Evolutionary conservation across 1,140 invertebrate genomes (phyloP).

Genomic region (Diorhabda carinulata): DNA sequence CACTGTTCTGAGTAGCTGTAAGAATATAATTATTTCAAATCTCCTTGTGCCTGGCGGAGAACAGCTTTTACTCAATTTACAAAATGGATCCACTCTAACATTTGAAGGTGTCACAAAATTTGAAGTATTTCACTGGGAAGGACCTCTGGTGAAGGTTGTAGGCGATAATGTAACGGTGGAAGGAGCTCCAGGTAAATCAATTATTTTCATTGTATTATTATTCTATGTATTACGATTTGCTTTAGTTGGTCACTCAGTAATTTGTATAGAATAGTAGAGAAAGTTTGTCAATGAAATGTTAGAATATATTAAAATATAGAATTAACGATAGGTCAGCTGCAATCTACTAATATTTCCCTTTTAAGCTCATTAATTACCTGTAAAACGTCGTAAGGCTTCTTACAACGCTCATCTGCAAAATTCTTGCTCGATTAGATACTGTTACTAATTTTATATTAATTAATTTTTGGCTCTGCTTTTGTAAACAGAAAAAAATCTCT

Average conservation of each 20-base stretch:
- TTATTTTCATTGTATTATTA: too few relatives aligned
- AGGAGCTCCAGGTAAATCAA: constrained; percentile 11
- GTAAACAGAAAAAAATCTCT: too few relatives aligned
- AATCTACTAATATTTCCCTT: too few relatives aligned
- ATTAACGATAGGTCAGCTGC: too few relatives aligned
- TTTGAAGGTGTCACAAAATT: constrained; percentile 4
- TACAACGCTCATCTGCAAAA: too few relatives aligned
- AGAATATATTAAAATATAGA: too few relatives aligned
- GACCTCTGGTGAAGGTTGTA: background rate
- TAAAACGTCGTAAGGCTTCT: too few relatives aligned
- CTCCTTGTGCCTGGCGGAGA: constrained; percentile 10
- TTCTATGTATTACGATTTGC: background rate
- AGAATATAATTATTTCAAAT: constrained; percentile 4
- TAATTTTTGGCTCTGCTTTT: too few relatives aligned
- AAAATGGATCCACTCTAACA: background rate
- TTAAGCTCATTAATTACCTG: too few relatives aligned
- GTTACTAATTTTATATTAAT: too few relatives aligned
- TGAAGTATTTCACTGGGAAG: constrained; percentile 1
- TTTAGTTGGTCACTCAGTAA: background rate
- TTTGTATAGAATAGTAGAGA: background rate
- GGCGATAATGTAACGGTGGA: constrained; percentile 4
- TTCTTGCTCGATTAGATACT: too few relatives aligned
- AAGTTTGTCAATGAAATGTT: background rate
- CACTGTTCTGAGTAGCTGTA: constrained; percentile 12
- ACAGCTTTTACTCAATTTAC: constrained; percentile 3